These are phyloP conservation scores for Xiphophorus birchmanni DNA, from an alignment of 2,797 vertebrate species.

Conservation along the genomic window DNA sequence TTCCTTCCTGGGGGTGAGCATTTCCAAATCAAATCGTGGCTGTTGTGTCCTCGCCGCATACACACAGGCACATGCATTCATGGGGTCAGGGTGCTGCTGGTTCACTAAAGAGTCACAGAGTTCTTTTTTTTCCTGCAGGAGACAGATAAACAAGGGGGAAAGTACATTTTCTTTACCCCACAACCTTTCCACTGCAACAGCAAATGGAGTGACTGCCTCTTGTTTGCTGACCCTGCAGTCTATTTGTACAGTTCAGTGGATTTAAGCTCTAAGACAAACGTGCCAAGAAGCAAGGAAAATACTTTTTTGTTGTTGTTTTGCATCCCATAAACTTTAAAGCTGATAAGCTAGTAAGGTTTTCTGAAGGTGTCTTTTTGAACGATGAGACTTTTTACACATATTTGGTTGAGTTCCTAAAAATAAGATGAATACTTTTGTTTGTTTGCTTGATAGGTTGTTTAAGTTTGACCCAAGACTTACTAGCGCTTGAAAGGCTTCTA, in stretches of 20 bases:
- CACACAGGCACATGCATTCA: conserved; percentile 18
- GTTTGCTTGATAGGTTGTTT: not conserved
- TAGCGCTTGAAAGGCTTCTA: not conserved
- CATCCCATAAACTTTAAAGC: not conserved
- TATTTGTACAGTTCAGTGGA: conserved; percentile 67
- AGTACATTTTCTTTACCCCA: conserved; percentile 44
- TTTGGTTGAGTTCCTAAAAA: not conserved
- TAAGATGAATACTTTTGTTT: not conserved
- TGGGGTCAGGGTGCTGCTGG: conserved; percentile 25
- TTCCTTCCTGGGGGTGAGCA: conserved; percentile 52
- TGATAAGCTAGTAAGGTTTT: not conserved
- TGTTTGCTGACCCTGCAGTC: conserved; percentile 63
- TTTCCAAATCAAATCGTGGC: conserved; percentile 41
- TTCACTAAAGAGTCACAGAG: conserved; percentile 74
- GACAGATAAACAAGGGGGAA: conserved; percentile 65
- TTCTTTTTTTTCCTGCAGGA: conserved; percentile 44
- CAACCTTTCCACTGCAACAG: conserved; percentile 29
- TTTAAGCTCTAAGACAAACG: conserved; percentile 41
- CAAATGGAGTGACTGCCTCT: conserved; percentile 35
- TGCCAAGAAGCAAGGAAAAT: not conserved
- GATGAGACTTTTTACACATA: not conserved
- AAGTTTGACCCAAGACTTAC: not conserved
- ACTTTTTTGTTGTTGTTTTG: conserved; percentile 1
- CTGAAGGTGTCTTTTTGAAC: not conserved
- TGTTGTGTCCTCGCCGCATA: conserved; percentile 34